These are phyloP conservation scores for Cherax quadricarinatus DNA, from an alignment of 1,140 invertebrate species.

Conservation along the genomic window DNA sequence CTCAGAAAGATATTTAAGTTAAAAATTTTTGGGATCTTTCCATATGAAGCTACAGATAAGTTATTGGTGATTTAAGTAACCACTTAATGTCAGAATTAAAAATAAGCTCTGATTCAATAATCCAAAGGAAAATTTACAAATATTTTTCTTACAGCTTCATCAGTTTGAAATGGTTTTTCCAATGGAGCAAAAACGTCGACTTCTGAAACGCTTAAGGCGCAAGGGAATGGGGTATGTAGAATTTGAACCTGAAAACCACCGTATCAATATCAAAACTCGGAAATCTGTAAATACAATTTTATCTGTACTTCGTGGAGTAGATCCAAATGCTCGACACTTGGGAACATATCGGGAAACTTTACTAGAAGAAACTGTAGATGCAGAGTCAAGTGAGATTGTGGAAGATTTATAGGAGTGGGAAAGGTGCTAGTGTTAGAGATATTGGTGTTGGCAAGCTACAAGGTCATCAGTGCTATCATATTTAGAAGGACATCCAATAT, in stretches of 20 bases:
- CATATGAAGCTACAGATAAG: too few relatives aligned
- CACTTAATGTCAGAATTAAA: too few relatives aligned
- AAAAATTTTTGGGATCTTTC: too few relatives aligned
- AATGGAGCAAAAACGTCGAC: constrained; percentile 53
- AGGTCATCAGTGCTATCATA: neutral
- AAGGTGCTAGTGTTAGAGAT: constrained; percentile 35
- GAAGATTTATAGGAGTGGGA: constrained; percentile 47
- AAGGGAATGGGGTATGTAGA: constrained; percentile 59
- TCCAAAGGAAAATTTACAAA: too few relatives aligned
- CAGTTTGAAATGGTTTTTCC: constrained; percentile 67
- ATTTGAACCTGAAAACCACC: constrained; percentile 67
- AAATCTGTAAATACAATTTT: constrained; percentile 63
- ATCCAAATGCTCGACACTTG: constrained; percentile 53
- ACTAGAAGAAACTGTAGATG: constrained; percentile 34
- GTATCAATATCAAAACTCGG: constrained; percentile 60
- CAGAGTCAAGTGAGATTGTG: constrained; percentile 21
- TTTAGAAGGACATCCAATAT: neutral
- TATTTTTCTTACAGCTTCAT: constrained; percentile 50
- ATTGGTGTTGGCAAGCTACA: neutral
- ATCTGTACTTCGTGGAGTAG: constrained; percentile 53
- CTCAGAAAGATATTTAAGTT: too few relatives aligned
- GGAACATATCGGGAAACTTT: constrained; percentile 35
- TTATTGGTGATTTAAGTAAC: too few relatives aligned
- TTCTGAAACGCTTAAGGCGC: constrained; percentile 54
- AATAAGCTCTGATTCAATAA: too few relatives aligned